phyloP scores from a whole-genome alignment of 2,113 vertebrate species.

The Malurus cyaneus region DNA sequence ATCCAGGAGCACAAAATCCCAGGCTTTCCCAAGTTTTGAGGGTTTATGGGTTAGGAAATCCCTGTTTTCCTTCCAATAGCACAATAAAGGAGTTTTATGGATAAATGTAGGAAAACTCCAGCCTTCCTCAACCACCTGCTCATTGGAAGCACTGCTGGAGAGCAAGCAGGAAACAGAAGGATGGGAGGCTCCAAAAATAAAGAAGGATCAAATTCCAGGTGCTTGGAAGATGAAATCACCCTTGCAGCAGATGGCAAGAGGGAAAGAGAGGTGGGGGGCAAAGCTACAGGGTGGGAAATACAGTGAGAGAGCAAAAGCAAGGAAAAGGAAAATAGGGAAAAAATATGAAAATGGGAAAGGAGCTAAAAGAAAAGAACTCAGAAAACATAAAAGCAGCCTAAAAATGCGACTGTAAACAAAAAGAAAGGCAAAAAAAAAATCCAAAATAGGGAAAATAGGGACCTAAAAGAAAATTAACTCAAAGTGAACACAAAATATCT shows the following conservation, averaged over 20 bases:
- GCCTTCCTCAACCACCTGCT: neutral
- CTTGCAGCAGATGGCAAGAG: neutral
- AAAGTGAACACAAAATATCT: too few species aligned
- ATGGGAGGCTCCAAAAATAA: neutral
- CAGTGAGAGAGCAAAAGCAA: neutral
- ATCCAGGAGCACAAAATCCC: neutral
- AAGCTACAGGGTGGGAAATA: neutral
- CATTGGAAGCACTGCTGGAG: accelerated
- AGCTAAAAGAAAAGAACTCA: neutral
- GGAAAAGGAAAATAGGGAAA: neutral
- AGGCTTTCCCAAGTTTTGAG: neutral
- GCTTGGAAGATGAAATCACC: neutral
- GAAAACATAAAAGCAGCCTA: neutral
- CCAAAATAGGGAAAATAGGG: neutral
- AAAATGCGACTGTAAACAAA: neutral
- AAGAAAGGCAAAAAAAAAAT: too few species aligned
- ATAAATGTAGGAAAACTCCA: neutral
- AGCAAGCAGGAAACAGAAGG: neutral
- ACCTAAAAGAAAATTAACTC: neutral
- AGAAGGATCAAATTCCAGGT: neutral
- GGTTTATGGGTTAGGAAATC: neutral
- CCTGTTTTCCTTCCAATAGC: neutral
- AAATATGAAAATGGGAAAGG: neutral
- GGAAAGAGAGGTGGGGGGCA: neutral
- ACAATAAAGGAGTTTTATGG: neutral